These are phyloP conservation scores for Gobio occitaniae DNA, from an alignment of 2,797 vertebrate genomes.

Conservation along the genomic window DNA sequence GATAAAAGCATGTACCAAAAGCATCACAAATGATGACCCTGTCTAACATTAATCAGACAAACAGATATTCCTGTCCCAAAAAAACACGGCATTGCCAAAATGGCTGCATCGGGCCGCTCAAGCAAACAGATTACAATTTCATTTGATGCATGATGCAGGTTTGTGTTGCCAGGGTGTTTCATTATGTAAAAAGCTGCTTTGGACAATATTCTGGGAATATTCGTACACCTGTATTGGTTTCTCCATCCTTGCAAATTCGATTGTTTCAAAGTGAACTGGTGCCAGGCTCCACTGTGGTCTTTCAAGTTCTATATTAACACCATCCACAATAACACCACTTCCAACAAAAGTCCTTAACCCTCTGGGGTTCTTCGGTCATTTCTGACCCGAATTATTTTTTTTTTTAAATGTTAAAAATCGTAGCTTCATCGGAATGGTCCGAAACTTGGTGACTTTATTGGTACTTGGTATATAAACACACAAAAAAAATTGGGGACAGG, in stretches of 20 bases:
- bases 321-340: neutral
- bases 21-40: neutral
- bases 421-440: no score
- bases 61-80: neutral
- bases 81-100: neutral
- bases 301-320: conserved; percentile 6
- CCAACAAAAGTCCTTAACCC: neutral
- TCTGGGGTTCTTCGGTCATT: no score
- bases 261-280: conserved; percentile 42
- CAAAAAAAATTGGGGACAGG: no score
- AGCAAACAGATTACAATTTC: neutral
- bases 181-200: conserved; percentile 24
- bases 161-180: conserved; percentile 8
- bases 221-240: neutral
- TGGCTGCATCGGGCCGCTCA: neutral
- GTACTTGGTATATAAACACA: no score
- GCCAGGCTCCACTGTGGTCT: neutral
- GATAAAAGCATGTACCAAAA: neutral
- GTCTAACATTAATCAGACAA: neutral
- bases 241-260: neutral
- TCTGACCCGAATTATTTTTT: no score
- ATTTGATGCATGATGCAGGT: neutral
- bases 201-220: conserved; percentile 10
- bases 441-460: no score
- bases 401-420: no score